Base-by-base conservation (phyloP, 2,797 vertebrate genomes). In the Sebastes alutus region DNA sequence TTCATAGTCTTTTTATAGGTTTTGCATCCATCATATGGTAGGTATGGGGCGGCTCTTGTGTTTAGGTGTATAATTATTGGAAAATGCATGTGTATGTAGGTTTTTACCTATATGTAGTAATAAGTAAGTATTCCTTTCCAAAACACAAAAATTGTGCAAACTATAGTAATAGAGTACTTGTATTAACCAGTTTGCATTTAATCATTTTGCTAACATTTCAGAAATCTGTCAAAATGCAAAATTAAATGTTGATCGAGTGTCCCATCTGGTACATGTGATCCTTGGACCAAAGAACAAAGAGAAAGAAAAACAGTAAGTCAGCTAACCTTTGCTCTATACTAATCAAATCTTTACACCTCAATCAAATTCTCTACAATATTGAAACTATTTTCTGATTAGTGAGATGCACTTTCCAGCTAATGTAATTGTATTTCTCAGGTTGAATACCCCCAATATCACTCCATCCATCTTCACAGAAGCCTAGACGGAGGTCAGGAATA, bases 371-470 rank as follows among this genome's bases (percentile, higher is more conserved):
- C n/a, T 29, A 27, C 33, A 64, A 30, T 52, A 38, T 13, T 20
- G 1, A 12, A 80, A 62, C 56, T 30, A 70, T 81, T 86, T 69
- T 64, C 66, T 69, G 60, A 74, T 82, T 42, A 67, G 14, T 25
- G 23, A 70, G 11, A 72, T n/a, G 64, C 42, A 65, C 52, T 77
- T 68, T 62, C 7, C 12, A 62, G 58, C 10, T 49, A 72, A 82
- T 55, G 10, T 30, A 66, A 86, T 87, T 80, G 25, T 52, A 38
- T 81, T 86, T 78, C 38, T 77, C 25, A 54, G 56, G 27, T 75
- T 82, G 27, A 87, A 81, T 27, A 60, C n/a, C 52, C 23, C 23
- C 14, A 66, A 7, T 65, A 55, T 14, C 18, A 10, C 23, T 76
- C 35, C 20, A 56, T 76, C 38, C 35, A 60, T 78, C 67, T n/a